Percentiles rank a stretch among this genome's conserved stretches.
Conservation (phyloP, 2,888 invertebrate genomes). For the Aspidapion aeneum region DNA sequence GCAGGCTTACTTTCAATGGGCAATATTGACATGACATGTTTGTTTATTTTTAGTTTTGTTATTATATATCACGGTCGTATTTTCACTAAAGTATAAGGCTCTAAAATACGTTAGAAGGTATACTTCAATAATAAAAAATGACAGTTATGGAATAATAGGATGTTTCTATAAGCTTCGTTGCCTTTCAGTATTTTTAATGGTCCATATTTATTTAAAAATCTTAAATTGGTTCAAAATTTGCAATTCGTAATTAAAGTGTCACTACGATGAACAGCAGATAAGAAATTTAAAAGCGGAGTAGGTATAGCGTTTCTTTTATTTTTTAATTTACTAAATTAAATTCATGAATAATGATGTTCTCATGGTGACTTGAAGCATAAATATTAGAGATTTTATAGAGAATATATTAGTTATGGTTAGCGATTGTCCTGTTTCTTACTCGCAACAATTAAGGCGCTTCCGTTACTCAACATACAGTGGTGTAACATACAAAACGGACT, state of each 20-base stretch:
- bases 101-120: too few relatives aligned
- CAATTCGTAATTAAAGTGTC: slow-evolving; percentile 18
- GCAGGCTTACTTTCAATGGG: too few relatives aligned
- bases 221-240: slow-evolving; percentile 2
- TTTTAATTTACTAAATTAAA: slow-evolving; percentile 34
- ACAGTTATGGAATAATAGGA: too few relatives aligned
- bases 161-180: neutral
- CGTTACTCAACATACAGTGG: slow-evolving; percentile 41
- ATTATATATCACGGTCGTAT: too few relatives aligned
- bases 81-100: too few relatives aligned
- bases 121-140: too few relatives aligned
- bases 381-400: slow-evolving; percentile 43
- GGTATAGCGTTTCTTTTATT: slow-evolving; percentile 11
- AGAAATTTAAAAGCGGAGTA: slow-evolving; percentile 12
- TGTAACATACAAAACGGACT: too few relatives aligned
- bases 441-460: slow-evolving; percentile 43
- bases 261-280: slow-evolving; percentile 3
- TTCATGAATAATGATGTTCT: slow-evolving; percentile 34
- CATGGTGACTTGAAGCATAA: slow-evolving; percentile 42
- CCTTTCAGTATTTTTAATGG: neutral
- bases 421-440: slow-evolving; percentile 42
- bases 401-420: slow-evolving; percentile 44
- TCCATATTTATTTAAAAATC: neutral
- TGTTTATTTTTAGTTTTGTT: too few relatives aligned
- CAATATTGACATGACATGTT: too few relatives aligned